phyloP scores from a whole-genome alignment of 2,797 vertebrate species.

The Sarcophilus harrisii region DNA sequence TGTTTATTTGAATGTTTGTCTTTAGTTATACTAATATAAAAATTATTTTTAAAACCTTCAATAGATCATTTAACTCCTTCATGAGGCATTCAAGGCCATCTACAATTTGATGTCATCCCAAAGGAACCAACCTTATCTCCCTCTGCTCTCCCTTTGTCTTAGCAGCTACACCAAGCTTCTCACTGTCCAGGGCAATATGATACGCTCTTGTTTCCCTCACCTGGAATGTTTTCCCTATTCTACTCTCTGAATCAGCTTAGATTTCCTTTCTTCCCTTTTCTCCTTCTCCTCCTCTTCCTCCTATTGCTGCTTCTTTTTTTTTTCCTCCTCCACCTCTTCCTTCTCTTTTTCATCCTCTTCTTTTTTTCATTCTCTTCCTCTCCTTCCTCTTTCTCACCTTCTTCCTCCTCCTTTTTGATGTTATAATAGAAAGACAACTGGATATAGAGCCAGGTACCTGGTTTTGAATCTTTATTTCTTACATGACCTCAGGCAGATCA shows the following conservation, averaged over 20 bases:
- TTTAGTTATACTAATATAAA: not conserved
- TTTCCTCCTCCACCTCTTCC: not conserved
- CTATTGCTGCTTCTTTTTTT: not conserved
- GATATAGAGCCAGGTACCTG: not conserved
- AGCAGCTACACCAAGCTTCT: not conserved
- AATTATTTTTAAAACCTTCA: not conserved
- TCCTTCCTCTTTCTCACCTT: not conserved
- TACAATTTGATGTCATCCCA: not conserved
- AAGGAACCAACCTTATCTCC: not conserved
- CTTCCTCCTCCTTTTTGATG: not conserved
- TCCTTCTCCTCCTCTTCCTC: not conserved
- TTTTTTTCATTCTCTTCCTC: not conserved
- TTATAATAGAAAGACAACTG: not conserved
- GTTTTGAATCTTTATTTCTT: not conserved
- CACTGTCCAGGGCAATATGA: not conserved
- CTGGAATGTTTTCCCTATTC: not conserved
- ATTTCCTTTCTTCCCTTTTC: not conserved
- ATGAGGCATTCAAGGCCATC: not conserved
- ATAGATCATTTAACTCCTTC: not conserved
- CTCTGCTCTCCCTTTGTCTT: not conserved
- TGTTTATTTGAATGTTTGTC: not conserved
- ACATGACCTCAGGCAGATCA: not conserved
- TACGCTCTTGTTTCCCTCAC: not conserved
- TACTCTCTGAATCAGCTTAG: not conserved
- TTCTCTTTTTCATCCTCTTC: not conserved